A percentile compares a stretch with the other conserved stretches of the same genome.
Conservation (phyloP, 2,113 vertebrate species). For the Collichthys lucidus region DNA sequence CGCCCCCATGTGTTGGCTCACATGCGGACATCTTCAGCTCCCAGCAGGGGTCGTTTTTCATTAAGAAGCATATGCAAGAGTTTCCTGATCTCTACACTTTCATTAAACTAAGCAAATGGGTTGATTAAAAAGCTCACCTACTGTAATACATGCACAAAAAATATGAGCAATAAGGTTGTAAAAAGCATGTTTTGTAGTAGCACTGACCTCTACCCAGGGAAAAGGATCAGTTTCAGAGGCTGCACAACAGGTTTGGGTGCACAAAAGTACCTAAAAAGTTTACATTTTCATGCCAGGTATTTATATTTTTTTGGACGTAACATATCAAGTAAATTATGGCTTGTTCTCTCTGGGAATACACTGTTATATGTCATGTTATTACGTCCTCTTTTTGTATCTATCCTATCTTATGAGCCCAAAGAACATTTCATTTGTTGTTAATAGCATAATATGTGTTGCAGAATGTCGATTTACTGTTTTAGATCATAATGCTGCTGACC, state of each 20-base stretch:
- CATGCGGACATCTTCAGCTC: background rate
- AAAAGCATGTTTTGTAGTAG: background rate
- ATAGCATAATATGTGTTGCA: background rate
- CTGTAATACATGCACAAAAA: background rate
- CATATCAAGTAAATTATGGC: background rate
- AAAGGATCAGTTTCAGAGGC: background rate
- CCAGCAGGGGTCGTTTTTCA: slow-evolving; percentile 1
- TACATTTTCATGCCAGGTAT: background rate
- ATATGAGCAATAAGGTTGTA: background rate
- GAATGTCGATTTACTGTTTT: background rate
- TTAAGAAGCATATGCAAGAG: background rate
- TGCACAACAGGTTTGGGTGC: background rate
- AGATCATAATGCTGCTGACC: background rate
- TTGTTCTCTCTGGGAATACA: background rate
- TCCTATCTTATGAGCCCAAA: background rate
- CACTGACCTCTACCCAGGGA: background rate
- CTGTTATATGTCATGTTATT: background rate
- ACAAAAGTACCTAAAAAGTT: background rate
- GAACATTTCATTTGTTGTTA: background rate
- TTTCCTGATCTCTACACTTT: no score
- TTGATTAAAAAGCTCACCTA: background rate
- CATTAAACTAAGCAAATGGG: background rate
- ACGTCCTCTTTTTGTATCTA: background rate
- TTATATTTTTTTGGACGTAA: background rate
- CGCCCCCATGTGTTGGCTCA: slow-evolving; percentile 46